Evolutionary conservation across 2,797 vertebrate species (phyloP).

Genomic region (Hybognathus amarus): DNA sequence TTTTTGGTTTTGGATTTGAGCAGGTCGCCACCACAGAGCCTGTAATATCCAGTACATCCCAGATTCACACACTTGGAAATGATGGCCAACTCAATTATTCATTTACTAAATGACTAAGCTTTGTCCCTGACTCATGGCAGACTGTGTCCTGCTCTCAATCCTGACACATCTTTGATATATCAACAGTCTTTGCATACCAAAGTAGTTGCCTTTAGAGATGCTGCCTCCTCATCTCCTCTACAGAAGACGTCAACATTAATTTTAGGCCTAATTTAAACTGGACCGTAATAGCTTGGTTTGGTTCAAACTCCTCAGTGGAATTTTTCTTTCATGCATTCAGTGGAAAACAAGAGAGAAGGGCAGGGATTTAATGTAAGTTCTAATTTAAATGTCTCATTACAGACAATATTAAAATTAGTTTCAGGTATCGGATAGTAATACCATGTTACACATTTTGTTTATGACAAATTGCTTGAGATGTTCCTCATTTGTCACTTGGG

Average conservation of each 20-base stretch:
- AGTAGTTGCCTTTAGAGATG: background rate
- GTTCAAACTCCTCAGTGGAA: background rate
- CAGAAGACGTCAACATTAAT: background rate
- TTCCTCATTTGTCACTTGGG: background rate
- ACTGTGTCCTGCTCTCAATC: conserved; percentile 17
- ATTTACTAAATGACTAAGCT: conserved; percentile 31
- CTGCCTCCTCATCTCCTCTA: conserved; percentile 2
- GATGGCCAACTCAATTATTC: conserved; percentile 42
- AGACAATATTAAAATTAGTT: background rate
- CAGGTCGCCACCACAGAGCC: background rate
- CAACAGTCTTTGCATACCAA: conserved; percentile 19
- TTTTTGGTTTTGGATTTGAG: background rate
- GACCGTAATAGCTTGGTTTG: background rate
- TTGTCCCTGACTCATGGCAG: conserved; percentile 13
- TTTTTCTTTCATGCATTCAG: background rate
- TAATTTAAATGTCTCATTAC: background rate
- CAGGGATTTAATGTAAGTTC: background rate
- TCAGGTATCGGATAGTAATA: background rate
- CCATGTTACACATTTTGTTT: background rate
- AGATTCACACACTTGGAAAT: conserved; percentile 27
- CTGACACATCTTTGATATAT: conserved; percentile 8
- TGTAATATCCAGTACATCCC: background rate
- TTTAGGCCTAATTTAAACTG: background rate
- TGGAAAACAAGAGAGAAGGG: background rate
- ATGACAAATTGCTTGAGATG: background rate